Percentiles rank a stretch among this genome's conserved stretches.
Evolutionary conservation across 2,113 vertebrate species (phyloP).

Genomic region (Archocentrus centrarchus): DNA sequence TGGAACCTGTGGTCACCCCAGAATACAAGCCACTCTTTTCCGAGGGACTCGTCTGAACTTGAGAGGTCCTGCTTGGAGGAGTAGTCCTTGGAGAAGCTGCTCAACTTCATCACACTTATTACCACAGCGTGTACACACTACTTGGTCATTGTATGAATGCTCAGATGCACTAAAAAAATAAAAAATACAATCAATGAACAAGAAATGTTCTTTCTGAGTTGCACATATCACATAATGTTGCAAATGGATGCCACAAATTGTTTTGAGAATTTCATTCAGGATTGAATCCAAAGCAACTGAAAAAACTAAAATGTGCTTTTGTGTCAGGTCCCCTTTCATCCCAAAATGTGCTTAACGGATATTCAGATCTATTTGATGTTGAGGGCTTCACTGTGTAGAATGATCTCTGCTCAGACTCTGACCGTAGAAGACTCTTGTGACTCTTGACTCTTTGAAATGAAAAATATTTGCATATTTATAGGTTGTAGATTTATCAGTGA

Average conservation of each 20-base stretch:
- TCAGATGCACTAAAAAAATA: neutral
- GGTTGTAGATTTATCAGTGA: neutral
- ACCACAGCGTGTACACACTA: neutral
- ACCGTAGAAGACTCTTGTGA: neutral
- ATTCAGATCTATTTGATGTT: too few relatives aligned
- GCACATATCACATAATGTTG: neutral
- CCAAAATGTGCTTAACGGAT: too few relatives aligned
- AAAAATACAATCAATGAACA: neutral
- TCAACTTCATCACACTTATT: too few relatives aligned
- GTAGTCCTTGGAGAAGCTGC: too few relatives aligned
- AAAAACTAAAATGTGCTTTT: too few relatives aligned
- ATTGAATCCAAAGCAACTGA: too few relatives aligned
- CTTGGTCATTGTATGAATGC: neutral
- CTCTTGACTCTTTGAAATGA: neutral
- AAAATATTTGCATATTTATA: neutral
- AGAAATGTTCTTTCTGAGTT: neutral
- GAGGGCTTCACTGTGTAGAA: too few relatives aligned
- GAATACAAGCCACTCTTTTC: too few relatives aligned
- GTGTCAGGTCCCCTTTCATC: too few relatives aligned
- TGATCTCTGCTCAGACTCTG: neutral
- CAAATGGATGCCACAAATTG: neutral
- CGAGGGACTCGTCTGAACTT: too few relatives aligned
- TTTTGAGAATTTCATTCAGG: neutral
- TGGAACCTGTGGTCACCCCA: too few relatives aligned
- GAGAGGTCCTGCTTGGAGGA: too few relatives aligned